phyloP scores from a whole-genome alignment of 2,797 vertebrate species.

The Sebastes elongatus region DNA sequence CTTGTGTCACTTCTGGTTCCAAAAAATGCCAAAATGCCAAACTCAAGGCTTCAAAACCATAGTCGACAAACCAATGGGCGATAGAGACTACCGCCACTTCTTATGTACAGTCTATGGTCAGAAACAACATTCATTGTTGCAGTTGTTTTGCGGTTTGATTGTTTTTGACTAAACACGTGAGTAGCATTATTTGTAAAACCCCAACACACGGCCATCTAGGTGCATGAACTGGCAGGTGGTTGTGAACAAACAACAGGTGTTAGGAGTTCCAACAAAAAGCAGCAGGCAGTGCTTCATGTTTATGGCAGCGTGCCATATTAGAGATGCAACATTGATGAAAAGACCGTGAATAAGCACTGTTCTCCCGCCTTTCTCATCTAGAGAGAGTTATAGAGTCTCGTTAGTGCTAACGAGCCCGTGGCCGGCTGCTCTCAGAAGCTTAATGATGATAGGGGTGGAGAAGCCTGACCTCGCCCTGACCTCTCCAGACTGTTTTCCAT shows the following conservation, averaged over 20 bases:
- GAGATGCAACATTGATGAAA: not conserved
- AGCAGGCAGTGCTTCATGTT: not conserved
- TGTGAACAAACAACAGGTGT: slow-evolving; percentile 33
- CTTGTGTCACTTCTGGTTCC: too few relatives aligned
- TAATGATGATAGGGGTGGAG: slow-evolving; percentile 51
- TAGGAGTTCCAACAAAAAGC: not conserved
- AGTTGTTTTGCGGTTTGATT: not conserved
- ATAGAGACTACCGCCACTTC: too few relatives aligned
- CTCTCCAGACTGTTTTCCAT: slow-evolving; percentile 2
- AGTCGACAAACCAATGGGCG: too few relatives aligned
- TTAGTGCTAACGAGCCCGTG: slow-evolving; percentile 64
- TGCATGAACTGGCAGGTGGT: not conserved
- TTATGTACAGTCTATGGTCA: not conserved
- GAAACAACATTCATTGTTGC: not conserved
- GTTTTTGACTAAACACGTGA: not conserved
- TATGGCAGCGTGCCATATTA: not conserved
- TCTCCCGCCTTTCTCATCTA: slow-evolving; percentile 16
- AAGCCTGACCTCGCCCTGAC: slow-evolving; percentile 9
- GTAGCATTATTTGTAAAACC: not conserved
- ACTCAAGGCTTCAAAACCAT: too few relatives aligned
- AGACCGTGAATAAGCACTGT: not conserved
- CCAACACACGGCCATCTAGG: not conserved
- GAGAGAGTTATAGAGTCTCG: slow-evolving; percentile 43
- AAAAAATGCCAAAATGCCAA: too few relatives aligned
- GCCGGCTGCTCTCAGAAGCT: slow-evolving; percentile 23